Base-by-base conservation (phyloP, 2,113 vertebrate species). In the Tragulus kanchil region DNA sequence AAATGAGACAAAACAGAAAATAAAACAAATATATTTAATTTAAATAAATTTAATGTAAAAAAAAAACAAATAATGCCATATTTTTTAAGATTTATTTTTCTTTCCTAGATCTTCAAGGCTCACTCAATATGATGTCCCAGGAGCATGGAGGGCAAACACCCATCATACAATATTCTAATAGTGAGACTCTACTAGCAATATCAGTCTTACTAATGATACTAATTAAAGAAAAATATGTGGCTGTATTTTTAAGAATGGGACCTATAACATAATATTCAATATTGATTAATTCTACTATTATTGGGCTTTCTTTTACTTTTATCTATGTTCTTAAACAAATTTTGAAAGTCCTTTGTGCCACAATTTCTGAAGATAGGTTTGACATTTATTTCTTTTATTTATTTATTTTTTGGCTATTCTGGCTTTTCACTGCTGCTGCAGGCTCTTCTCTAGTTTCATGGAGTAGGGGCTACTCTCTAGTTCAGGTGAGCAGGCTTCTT, bases 261-360 rank as follows among this genome's bases (percentile, higher is more conserved):
- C 2, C 28, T 12, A 81, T 5, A 45, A 42, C 25, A 12, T 77
- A 95, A 75, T 62, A 89, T 26, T 56, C 79, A 71, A 48, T 81
- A 82, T 56, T 93, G 21, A 3, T 79, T 87, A 84, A 84, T 88
- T 94, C 28, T 91, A 9, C 7, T 78, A 26, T 86, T 87, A 65
- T 45, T 65, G 54, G 11, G 31, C 3, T 69, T 85, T 78, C 21
- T 52, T 21, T 36, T 82, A 54, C 77, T 85, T 93, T 77, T 64
- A 62, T 90, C 26, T 79, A 9, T 52, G 23, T 69, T 85, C 96
- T 69, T 54, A 82, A 73, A 82, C 23, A 89, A 82, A 77, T 1
- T 6, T 83, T 93, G 13, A 92, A 85, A 92, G 85, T 85, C 16
- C 21, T 78, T 91, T 96, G 50, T 93, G 5, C n/a, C 62, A 65